These are phyloP conservation scores for Haemorhous mexicanus DNA, from an alignment of 2,113 vertebrate genomes.

Conservation along the genomic window DNA sequence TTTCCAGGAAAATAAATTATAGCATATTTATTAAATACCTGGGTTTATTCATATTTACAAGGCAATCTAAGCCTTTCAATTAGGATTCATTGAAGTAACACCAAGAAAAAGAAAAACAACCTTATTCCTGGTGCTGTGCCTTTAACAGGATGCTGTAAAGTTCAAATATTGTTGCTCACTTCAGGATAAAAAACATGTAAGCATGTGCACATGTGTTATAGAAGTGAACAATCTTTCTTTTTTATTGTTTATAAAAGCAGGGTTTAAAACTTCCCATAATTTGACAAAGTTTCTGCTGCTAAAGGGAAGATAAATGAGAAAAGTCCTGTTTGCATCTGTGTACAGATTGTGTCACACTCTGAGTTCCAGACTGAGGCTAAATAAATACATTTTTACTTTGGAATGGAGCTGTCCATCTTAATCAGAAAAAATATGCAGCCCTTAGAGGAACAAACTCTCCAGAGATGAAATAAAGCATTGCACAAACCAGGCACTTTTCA, in stretches of 20 bases:
- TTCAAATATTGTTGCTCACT: background rate
- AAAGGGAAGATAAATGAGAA: background rate
- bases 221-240: background rate
- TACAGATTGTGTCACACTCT: background rate
- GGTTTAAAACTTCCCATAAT: background rate
- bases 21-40: background rate
- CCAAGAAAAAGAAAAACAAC: background rate
- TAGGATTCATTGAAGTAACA: background rate
- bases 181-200: background rate
- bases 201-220: background rate
- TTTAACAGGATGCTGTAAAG: background rate
- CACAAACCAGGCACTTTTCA: background rate
- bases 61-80: background rate
- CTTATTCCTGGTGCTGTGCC: background rate
- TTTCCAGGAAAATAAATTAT: background rate
- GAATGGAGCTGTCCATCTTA: background rate
- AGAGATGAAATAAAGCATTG: background rate
- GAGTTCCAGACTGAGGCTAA: background rate
- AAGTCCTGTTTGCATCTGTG: background rate
- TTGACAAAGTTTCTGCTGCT: background rate
- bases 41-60: background rate
- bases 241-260: background rate
- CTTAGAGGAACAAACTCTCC: background rate
- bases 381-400: background rate
- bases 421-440: background rate